A percentile compares a stretch with the other conserved stretches of the same genome.
Evolutionary conservation across 35 echinoderm and acorn worm species (phyloP).

Genomic region (Lytechinus pictus): DNA sequence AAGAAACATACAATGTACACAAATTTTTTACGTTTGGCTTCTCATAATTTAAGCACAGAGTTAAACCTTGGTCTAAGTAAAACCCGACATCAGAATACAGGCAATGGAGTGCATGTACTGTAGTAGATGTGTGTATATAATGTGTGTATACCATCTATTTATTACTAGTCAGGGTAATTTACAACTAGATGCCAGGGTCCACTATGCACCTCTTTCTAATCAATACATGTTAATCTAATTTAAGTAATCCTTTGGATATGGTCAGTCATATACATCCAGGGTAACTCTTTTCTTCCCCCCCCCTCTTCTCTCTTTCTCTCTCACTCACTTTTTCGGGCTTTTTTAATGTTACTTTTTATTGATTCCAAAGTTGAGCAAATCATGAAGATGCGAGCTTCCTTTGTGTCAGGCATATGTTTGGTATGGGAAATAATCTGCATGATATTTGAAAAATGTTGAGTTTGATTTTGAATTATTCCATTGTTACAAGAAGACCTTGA

Average conservation of each 20-base stretch:
- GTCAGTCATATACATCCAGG: not conserved
- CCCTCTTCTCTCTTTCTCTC: not conserved
- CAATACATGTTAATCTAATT: constrained; percentile 20
- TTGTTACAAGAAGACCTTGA: not conserved
- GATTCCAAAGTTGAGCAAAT: not conserved
- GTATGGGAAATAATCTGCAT: not conserved
- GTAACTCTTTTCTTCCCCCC: not conserved
- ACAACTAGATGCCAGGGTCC: not conserved
- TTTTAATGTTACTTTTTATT: too few relatives aligned
- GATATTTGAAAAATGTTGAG: not conserved
- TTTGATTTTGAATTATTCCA: not conserved
- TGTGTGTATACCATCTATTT: too few relatives aligned
- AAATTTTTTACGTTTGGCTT: too few relatives aligned
- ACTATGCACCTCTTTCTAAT: not conserved
- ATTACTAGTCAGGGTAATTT: not conserved
- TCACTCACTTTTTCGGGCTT: not conserved
- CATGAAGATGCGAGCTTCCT: not conserved
- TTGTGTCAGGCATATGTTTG: not conserved
- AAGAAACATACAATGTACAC: too few relatives aligned
- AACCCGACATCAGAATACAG: too few relatives aligned
- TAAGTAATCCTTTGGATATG: not conserved
- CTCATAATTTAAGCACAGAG: too few relatives aligned
- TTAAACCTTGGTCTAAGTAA: too few relatives aligned
- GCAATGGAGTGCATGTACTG: too few relatives aligned
- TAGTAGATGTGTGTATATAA: too few relatives aligned